Percentiles rank a stretch among this genome's conserved stretches.
phyloP scores from a whole-genome alignment of 53 echinoderm and acorn worm genomes.

The Pentamera pediparva region DNA sequence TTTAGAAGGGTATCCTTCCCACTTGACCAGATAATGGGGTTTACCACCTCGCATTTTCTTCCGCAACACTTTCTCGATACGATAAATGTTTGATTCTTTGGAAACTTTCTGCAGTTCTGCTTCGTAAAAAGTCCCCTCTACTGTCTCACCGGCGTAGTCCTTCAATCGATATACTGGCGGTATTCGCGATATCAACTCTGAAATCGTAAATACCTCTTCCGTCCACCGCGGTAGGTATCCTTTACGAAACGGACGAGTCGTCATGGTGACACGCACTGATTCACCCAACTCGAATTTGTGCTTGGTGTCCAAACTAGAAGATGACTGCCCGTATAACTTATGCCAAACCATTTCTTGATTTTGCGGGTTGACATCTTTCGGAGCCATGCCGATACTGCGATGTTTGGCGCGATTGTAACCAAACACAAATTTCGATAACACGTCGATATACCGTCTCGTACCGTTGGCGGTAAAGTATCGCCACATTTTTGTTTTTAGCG shows the following conservation, averaged over 20 bases:
- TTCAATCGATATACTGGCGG: background rate
- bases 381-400: conserved; percentile 39
- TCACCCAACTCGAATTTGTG: conserved; percentile 49
- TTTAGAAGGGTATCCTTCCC: conserved; percentile 37
- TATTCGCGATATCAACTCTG: background rate
- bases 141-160: conserved; percentile 18
- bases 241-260: conserved; percentile 52
- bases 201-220: conserved; percentile 53
- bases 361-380: background rate
- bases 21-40: conserved; percentile 40
- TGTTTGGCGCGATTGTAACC: conserved; percentile 45
- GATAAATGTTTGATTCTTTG: conserved; percentile 20
- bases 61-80: conserved; percentile 21
- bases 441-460: conserved; percentile 33
- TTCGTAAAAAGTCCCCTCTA: conserved; percentile 49
- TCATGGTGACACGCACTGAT: conserved; percentile 42
- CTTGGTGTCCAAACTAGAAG: background rate
- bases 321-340: conserved; percentile 9
- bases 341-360: conserved; percentile 45
- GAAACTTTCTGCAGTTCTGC: conserved; percentile 48
- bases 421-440: conserved; percentile 28
- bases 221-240: conserved; percentile 67
- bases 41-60: background rate
- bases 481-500: conserved; percentile 37
- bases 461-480: conserved; percentile 46